A percentile compares a stretch with the other conserved stretches of the same genome.
Evolutionary conservation across 2,888 invertebrate genomes (phyloP).

Genomic region (Rhimphoctona megacephalus): DNA sequence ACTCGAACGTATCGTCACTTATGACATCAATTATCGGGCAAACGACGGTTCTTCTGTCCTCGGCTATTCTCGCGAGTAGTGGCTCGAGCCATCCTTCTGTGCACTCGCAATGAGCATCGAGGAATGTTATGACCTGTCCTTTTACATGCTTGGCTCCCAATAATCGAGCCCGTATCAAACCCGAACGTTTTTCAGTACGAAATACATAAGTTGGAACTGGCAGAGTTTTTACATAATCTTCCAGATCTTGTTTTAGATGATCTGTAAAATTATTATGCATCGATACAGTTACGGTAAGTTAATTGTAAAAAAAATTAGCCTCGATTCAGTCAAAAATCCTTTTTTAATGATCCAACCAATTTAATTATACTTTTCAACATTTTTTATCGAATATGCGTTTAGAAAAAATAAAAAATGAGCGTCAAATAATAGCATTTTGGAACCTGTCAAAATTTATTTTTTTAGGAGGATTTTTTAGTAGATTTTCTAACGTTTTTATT

Average conservation of each 20-base stretch:
- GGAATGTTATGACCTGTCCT: slow-evolving; percentile 97
- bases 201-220: slow-evolving; percentile 95
- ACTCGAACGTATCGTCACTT: slow-evolving; percentile 99
- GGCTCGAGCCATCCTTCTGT: slow-evolving; percentile 99
- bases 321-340: too few species aligned
- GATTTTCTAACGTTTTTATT: too few species aligned
- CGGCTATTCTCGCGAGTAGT: slow-evolving; percentile 94
- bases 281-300: background rate
- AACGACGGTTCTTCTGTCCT: slow-evolving; percentile 96
- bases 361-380: too few species aligned
- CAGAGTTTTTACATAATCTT: slow-evolving; percentile 94
- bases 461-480: too few species aligned
- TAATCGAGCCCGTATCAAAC: slow-evolving; percentile 97
- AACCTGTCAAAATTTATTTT: too few species aligned
- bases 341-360: too few species aligned
- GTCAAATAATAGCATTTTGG: too few species aligned
- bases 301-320: background rate
- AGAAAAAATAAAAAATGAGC: too few species aligned
- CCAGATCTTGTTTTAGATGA: slow-evolving; percentile 94
- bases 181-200: slow-evolving; percentile 96
- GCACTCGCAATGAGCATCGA: slow-evolving; percentile 99
- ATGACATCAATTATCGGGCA: slow-evolving; percentile 99
- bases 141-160: slow-evolving; percentile 96
- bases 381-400: too few species aligned
- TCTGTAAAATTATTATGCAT: slow-evolving; percentile 86